Conservation (phyloP, 2,797 vertebrate genomes). For the Bradypodion pumilum region DNA sequence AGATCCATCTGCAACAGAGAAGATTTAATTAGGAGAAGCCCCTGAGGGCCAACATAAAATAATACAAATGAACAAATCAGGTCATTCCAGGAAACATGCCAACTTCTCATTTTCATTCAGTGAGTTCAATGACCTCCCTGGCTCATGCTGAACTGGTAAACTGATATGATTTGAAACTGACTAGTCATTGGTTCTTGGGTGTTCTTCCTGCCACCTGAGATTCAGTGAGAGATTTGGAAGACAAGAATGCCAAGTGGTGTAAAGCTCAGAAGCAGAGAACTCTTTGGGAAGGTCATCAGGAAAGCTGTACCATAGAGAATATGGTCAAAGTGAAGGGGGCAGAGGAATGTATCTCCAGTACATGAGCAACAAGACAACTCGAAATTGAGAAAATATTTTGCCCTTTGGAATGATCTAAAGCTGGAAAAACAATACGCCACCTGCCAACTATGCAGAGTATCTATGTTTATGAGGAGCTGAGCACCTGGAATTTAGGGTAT, state of each 20-base stretch:
- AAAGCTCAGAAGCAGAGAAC: conserved; percentile 17
- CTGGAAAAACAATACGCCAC: not conserved
- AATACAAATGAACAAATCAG: conserved; percentile 34
- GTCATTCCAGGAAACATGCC: conserved; percentile 25
- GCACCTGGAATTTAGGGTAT: not conserved
- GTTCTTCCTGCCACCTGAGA: conserved; percentile 47
- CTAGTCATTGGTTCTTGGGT: conserved; percentile 34
- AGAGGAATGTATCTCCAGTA: conserved; percentile 9
- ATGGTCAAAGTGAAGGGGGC: not conserved
- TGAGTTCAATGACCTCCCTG: conserved; percentile 6
- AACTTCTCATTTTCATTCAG: conserved; percentile 24
- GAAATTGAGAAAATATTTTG: not conserved
- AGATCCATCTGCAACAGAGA: conserved; percentile 31
- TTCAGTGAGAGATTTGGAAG: conserved; percentile 44
- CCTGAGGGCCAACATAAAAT: conserved; percentile 10
- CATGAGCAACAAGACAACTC: not conserved
- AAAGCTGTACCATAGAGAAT: conserved; percentile 14
- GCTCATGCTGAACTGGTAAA: conserved; percentile 13
- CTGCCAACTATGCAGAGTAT: not conserved
- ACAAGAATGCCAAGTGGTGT: conserved; percentile 35
- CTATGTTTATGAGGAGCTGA: not conserved
- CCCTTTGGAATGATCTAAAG: conserved; percentile 15
- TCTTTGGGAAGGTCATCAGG: conserved; percentile 12
- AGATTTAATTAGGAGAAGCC: conserved; percentile 24
- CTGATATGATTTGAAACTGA: conserved; percentile 34